These are phyloP conservation scores for Cichladusa arquata DNA, from an alignment of 2,113 vertebrate genomes.

Conservation along the genomic window DNA sequence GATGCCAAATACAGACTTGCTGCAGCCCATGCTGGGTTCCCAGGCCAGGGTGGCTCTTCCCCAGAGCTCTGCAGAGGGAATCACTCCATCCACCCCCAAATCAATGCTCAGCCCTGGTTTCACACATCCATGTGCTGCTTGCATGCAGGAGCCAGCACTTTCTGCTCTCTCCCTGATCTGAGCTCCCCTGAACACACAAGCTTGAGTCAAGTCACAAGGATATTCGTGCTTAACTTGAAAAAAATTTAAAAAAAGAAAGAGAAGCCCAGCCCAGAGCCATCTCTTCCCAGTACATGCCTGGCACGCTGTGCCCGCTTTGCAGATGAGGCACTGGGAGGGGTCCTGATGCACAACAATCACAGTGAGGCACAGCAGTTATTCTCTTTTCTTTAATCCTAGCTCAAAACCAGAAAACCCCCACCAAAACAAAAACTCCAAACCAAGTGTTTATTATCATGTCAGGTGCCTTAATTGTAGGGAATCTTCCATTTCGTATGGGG, in stretches of 20 bases:
- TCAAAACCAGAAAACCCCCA: not conserved
- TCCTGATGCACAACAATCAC: not conserved
- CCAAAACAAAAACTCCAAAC: not conserved
- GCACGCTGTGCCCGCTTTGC: not conserved
- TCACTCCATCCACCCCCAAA: not conserved
- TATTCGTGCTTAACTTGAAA: not conserved
- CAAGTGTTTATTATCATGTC: not conserved
- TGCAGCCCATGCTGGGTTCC: not conserved
- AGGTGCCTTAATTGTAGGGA: not conserved
- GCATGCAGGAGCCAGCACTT: rapidly evolving
- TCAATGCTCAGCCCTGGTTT: not conserved
- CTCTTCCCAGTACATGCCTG: not conserved
- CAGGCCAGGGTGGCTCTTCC: not conserved
- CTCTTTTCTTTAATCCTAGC: not conserved
- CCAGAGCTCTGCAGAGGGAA: not conserved
- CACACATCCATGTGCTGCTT: not conserved
- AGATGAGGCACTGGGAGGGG: not conserved
- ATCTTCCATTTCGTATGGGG: not conserved
- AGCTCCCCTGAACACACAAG: not conserved
- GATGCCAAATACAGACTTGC: constrained; percentile 19
- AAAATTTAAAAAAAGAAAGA: not conserved
- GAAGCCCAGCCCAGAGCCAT: not conserved
- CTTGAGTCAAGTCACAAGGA: not conserved
- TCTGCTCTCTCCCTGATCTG: not conserved
- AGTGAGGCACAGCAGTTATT: not conserved